A percentile compares a stretch with the other conserved stretches of the same genome.
These are phyloP conservation scores for Drosophila leontia DNA, from an alignment of 1,140 invertebrate genomes.

Conservation along the genomic window DNA sequence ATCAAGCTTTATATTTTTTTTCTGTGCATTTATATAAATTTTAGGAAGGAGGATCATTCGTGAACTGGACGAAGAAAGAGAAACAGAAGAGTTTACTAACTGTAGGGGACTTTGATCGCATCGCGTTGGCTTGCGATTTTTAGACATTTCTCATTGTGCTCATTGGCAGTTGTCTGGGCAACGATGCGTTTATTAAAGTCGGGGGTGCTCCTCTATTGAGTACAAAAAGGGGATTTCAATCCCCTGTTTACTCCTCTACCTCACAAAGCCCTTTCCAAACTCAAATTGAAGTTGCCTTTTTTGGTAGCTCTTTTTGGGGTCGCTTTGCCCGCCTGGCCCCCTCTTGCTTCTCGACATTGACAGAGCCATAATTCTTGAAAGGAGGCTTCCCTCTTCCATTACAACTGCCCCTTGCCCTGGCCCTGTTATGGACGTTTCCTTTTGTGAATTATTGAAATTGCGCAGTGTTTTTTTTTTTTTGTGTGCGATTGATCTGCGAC, in stretches of 20 bases:
- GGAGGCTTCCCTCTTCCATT: slow-evolving; percentile 16
- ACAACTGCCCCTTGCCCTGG: slow-evolving; percentile 5
- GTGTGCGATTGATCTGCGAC: slow-evolving; percentile 57
- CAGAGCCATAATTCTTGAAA: slow-evolving; percentile 65
- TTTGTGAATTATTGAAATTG: slow-evolving; percentile 83
- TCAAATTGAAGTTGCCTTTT: slow-evolving; percentile 75
- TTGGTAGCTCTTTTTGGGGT: slow-evolving; percentile 67
- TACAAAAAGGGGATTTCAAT: slow-evolving; percentile 2
- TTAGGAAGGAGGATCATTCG: background rate
- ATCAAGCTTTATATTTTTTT: background rate
- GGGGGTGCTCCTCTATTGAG: slow-evolving; percentile 65
- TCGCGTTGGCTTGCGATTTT: slow-evolving; percentile 65
- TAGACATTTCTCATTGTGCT: slow-evolving; percentile 76
- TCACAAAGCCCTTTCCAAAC: slow-evolving; percentile 17
- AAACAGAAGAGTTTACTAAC: background rate
- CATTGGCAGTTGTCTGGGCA: slow-evolving; percentile 64
- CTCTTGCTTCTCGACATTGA: slow-evolving; percentile 22
- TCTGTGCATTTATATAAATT: background rate
- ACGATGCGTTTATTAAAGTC: slow-evolving; percentile 79
- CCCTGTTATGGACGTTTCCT: slow-evolving; percentile 56
- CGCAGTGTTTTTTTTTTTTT: slow-evolving; percentile 55
- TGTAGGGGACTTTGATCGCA: slow-evolving; percentile 26
- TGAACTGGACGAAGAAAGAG: background rate
- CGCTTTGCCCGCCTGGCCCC: slow-evolving; percentile 15
- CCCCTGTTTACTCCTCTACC: slow-evolving; percentile 6